Evolutionary conservation across 2,797 vertebrate genomes (phyloP).

Genomic region (Pseudochirops corinnae): DNA sequence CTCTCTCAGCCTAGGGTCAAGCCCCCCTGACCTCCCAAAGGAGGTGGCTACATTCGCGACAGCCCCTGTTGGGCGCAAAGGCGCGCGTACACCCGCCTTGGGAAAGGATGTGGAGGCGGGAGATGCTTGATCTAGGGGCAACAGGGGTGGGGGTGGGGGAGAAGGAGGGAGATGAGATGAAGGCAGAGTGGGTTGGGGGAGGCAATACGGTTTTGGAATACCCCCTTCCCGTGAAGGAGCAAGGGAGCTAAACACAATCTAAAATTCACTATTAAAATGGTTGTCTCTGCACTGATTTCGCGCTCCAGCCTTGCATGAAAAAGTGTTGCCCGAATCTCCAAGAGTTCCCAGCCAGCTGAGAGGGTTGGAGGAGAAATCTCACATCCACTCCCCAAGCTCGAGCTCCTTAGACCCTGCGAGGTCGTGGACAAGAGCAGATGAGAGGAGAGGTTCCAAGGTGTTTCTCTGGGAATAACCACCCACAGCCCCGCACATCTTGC

Average conservation of each 20-base stretch:
- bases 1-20: conserved; percentile 9
- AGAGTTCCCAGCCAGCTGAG: conserved; percentile 44
- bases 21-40: conserved; percentile 19
- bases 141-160: background rate
- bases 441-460: background rate
- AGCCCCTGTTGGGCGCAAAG: conserved; percentile 21
- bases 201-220: background rate
- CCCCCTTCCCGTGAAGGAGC: background rate
- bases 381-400: background rate
- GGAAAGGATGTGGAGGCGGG: background rate
- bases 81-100: background rate
- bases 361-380: conserved; percentile 8
- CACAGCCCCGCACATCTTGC: background rate
- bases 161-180: background rate
- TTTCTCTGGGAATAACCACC: background rate
- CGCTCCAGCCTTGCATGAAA: background rate
- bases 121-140: background rate
- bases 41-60: conserved; percentile 12
- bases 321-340: background rate
- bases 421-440: background rate
- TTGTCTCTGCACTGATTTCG: background rate
- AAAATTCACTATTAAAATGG: conserved; percentile 5
- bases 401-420: background rate
- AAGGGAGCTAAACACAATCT: background rate
- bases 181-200: background rate